Base-by-base conservation (phyloP, 2,888 invertebrate genomes). In the Ptychoptera contaminata region DNA sequence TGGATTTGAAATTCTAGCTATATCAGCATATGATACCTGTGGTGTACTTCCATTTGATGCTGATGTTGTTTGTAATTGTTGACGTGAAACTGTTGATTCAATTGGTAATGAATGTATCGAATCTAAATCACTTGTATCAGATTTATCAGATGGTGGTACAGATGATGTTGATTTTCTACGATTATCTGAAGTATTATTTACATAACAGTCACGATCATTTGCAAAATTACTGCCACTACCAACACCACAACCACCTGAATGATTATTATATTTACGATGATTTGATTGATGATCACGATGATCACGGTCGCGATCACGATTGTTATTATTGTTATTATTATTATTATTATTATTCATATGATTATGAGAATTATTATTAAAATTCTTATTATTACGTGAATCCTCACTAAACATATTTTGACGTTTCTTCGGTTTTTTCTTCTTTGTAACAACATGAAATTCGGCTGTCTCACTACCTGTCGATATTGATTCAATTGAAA, bases 91-190 rank as follows among this genome's bases (percentile, higher is more conserved):
- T 23, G 58, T 59, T 30, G 63, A 62, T 50, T 72, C 71, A 40
- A 81, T 76, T 23, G 86, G 86, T 57, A 86, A 69, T 52, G 87
- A 87, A 67, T 86, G 85, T 52, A 86, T 83, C 12, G 86, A 86
- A 59, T 88, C 88, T 56, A 80, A 72, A 64, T 75, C 76, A 58
- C 82, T 83, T 54, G 86, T 85, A 61, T 84, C 85, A 59, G 82
- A 82, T 65, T 85, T 84, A 57, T 87, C 87, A 55, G 80, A 81
- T 49, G 84, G 84, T 44, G 87, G 86, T 67, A 79, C 77, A 43
- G 80, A 81, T 49, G 79, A 77, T 16, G 84, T 80, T n/a, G 78
- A 81, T 65, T 77, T 80, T 54, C 78, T 70, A 52, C 76, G 67
- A 31, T 47, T 45, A 32, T 45, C 14, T n/a, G 43, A 30, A 47